Conservation (phyloP, 2,113 vertebrate genomes). For the Forbesichthys papilliferus region DNA sequence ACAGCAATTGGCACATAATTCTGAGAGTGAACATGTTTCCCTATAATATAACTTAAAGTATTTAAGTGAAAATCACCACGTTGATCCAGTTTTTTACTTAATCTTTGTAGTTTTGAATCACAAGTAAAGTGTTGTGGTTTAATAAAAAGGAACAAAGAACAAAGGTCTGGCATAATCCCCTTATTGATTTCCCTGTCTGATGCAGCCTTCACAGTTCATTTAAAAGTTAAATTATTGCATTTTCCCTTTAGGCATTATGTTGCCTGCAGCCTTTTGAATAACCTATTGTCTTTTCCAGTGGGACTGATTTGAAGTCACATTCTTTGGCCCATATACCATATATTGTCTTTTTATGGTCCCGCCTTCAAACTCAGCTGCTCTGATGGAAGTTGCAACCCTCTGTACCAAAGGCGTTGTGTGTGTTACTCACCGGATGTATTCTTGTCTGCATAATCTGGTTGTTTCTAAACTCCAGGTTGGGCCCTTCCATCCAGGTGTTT, state of each 20-base stretch:
- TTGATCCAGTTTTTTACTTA: too few species aligned
- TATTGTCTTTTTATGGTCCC: conserved; percentile 49
- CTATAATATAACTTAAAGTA: too few species aligned
- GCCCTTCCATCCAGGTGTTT: too few species aligned
- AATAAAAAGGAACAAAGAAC: too few species aligned
- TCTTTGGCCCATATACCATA: conserved; percentile 34
- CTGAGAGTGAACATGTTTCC: too few species aligned
- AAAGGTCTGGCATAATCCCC: too few species aligned
- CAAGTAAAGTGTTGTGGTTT: too few species aligned
- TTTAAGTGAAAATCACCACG: too few species aligned
- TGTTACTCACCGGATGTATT: conserved; percentile 12
- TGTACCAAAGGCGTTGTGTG: conserved; percentile 18
- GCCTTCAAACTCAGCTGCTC: conserved; percentile 15
- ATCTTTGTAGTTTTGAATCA: too few species aligned
- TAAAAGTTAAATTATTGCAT: conserved; percentile 52
- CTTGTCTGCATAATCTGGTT: not conserved
- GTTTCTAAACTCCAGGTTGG: too few species aligned
- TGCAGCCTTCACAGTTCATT: conserved; percentile 40
- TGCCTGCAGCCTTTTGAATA: conserved; percentile 39
- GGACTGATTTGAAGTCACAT: conserved; percentile 51
- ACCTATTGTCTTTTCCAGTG: conserved; percentile 42
- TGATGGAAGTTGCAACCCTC: conserved; percentile 45
- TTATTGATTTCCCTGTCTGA: too few species aligned
- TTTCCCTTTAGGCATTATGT: conserved; percentile 26
- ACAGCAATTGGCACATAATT: too few species aligned